A percentile compares a stretch with the other conserved stretches of the same genome.
Evolutionary conservation across 1,140 invertebrate species (phyloP).

Genomic region (Trialeurodes vaporariorum): DNA sequence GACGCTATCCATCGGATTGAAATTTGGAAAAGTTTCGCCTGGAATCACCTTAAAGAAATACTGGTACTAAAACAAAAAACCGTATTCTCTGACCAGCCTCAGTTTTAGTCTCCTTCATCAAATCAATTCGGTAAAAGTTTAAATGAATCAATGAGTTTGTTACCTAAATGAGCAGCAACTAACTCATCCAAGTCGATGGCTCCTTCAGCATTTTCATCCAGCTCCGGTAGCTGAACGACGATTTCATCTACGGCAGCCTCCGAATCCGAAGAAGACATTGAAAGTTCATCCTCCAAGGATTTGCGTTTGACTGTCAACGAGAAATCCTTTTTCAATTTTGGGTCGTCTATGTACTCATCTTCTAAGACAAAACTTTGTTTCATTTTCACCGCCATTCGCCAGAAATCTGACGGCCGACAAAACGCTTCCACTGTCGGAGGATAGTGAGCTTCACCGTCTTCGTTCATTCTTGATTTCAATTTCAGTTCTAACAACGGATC

Average conservation of each 20-base stretch:
- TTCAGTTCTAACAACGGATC: not conserved
- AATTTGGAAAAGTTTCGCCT: no score
- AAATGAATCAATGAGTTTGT: no score
- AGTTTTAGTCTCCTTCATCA: no score
- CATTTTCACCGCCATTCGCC: conserved; percentile 38
- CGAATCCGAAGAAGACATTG: not conserved
- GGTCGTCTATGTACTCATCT: conserved; percentile 19
- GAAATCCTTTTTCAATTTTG: not conserved
- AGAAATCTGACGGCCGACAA: conserved; percentile 42
- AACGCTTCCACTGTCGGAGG: conserved; percentile 26
- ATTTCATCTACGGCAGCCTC: not conserved
- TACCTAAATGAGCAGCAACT: conserved; percentile 15
- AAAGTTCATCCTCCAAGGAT: not conserved
- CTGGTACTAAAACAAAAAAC: no score
- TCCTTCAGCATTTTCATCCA: conserved; percentile 13
- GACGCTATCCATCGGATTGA: no score
- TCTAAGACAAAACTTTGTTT: conserved; percentile 35
- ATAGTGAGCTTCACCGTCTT: conserved; percentile 8
- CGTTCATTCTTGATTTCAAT: not conserved
- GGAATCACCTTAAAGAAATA: no score
- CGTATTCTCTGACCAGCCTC: no score
- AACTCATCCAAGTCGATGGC: conserved; percentile 23
- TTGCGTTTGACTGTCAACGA: not conserved
- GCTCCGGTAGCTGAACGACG: not conserved
- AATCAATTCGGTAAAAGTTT: no score